These are phyloP conservation scores for Ceyx melanurus DNA, from an alignment of 2,113 vertebrate species.

Conservation along the genomic window DNA sequence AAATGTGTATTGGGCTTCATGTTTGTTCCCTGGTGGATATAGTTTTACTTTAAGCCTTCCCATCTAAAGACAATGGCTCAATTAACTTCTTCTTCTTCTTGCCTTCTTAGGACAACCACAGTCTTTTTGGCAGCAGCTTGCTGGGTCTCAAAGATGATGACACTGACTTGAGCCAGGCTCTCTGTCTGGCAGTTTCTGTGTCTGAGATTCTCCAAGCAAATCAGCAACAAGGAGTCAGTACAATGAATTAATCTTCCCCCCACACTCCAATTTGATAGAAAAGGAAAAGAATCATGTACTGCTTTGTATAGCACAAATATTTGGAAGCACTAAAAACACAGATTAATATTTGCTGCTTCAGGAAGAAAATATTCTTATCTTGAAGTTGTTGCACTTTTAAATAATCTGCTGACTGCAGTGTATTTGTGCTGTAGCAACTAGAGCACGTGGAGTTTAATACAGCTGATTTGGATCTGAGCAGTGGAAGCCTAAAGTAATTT, in stretches of 20 bases:
- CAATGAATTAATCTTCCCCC: neutral
- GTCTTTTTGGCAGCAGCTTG: constrained; percentile 94
- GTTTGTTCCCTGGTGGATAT: neutral
- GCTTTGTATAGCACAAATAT: neutral
- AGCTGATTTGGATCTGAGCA: neutral
- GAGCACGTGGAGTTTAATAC: neutral
- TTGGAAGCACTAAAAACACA: neutral
- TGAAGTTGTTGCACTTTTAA: neutral
- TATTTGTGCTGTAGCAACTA: neutral
- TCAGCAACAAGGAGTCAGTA: constrained; percentile 90
- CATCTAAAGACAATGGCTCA: neutral
- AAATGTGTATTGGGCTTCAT: accelerated
- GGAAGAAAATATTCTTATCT: neutral
- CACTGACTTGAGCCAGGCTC: constrained; percentile 92
- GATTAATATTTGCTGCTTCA: neutral
- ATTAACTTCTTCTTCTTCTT: neutral
- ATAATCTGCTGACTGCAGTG: neutral
- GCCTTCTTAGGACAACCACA: constrained; percentile 88
- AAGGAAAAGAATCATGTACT: neutral
- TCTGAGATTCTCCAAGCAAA: constrained; percentile 98
- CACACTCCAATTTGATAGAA: neutral
- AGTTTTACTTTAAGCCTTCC: neutral
- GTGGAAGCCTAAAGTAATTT: neutral
- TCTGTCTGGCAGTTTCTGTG: constrained; percentile 93
- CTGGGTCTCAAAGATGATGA: constrained; percentile 96